These are phyloP conservation scores for Meloidogyne hapla DNA, from an alignment of 1,140 invertebrate species.

Conservation along the genomic window DNA sequence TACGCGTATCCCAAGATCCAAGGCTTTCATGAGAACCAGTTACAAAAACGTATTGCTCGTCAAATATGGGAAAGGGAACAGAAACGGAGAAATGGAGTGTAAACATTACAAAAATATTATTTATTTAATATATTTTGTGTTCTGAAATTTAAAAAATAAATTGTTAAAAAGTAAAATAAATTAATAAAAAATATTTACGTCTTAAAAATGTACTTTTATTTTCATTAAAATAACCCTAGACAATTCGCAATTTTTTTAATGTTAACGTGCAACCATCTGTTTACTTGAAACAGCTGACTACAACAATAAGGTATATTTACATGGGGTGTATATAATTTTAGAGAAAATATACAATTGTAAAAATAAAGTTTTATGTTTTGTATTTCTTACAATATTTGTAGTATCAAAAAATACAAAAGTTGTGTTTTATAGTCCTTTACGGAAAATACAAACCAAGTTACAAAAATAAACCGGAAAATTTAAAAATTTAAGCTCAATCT, in stretches of 20 bases:
- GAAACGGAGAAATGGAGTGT: slow-evolving; percentile 53
- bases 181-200: background rate
- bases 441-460: no score
- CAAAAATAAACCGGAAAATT: no score
- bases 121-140: background rate
- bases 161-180: background rate
- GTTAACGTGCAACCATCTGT: background rate
- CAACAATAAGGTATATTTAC: background rate
- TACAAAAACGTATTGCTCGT: slow-evolving; percentile 59
- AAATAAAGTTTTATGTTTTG: background rate
- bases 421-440: background rate
- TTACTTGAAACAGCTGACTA: slow-evolving; percentile 4
- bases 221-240: background rate
- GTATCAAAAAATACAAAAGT: background rate
- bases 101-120: slow-evolving; percentile 36
- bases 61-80: slow-evolving; percentile 36
- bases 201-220: background rate
- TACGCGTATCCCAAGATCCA: slow-evolving; percentile 46
- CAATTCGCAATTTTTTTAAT: background rate
- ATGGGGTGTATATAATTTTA: background rate
- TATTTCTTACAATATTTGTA: background rate
- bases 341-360: background rate
- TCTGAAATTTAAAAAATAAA: background rate
- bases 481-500: no score
- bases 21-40: slow-evolving; percentile 45